A percentile compares a stretch with the other conserved stretches of the same genome.
Conservation (phyloP, 35 echinoderm and acorn worm species). For the Eucidaris tribuloides region DNA sequence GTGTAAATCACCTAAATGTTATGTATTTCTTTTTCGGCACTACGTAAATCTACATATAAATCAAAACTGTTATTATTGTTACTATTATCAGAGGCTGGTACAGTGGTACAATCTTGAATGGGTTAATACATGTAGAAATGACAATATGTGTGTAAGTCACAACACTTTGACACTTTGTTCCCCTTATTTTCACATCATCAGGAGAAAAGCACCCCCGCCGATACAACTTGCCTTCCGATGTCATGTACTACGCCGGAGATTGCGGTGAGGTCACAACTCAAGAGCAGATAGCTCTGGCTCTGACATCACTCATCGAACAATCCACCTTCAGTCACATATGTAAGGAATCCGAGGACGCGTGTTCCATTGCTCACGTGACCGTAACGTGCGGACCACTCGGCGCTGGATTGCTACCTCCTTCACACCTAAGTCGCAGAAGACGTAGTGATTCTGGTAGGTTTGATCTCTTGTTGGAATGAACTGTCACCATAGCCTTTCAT, state of each 20-base stretch:
- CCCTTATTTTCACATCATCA: neutral
- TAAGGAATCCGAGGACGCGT: neutral
- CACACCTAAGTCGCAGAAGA: neutral
- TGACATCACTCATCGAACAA: neutral
- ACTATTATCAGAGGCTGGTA: too few species aligned
- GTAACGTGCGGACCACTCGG: neutral
- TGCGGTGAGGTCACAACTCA: neutral
- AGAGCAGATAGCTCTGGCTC: neutral
- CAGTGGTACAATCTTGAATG: too few species aligned
- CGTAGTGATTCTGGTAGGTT: neutral
- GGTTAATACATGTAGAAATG: too few species aligned
- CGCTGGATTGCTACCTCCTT: neutral
- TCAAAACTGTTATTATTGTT: too few species aligned
- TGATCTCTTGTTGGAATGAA: too few species aligned
- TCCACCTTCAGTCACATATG: neutral
- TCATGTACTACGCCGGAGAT: neutral
- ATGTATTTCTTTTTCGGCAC: too few species aligned
- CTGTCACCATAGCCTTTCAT: too few species aligned
- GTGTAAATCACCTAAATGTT: too few species aligned
- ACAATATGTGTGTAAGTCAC: too few species aligned
- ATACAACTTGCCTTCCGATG: neutral
- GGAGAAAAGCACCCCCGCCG: neutral
- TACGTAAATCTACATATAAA: too few species aligned
- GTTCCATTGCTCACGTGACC: neutral
- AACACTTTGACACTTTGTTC: too few species aligned